Base-by-base conservation (phyloP, 1,140 invertebrate genomes). In the Vanessa atalanta region DNA sequence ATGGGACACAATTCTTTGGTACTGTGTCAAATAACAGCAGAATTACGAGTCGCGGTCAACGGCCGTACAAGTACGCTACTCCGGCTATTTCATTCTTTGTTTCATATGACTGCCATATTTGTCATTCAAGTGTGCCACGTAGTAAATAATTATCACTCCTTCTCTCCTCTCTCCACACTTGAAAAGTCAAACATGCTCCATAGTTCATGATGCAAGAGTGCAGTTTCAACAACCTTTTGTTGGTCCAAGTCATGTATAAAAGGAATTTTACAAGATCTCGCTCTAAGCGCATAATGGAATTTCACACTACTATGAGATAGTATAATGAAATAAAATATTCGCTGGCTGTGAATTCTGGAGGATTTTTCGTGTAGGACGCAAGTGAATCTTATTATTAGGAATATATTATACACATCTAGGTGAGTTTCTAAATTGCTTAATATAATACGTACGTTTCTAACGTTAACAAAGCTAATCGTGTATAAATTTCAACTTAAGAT, bases 21-120 rank as follows among this genome's bases (percentile, higher is more conserved):
- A 61, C 13, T 14, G 57, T 61, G 23, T 61, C 57, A 37, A 61
- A 61, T 31, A 61, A 14, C 57, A 61, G 57, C 14, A 12, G 31
- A 61, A 61, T 61, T 61, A 16, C 23, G 31, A 31, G 15, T 37
- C 23, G 4, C 57, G 57, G 57, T 61, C 57, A 12, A 61, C 57
- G 57, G 26, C 14, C 57, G 57, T 15, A 61, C 5, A 61, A 61
- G 57, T 37, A 3, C 15, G 6, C 65, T 31, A n/a, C 47, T 14
- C 61, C 12, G 63, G 47, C 63, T 47, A 65, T 65, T 65, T 48
- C 43, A 65, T 65, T 48, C 63, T 65, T 65, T 65, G 65, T 50
- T 51, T 66, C 65, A 50, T 31, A 51, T 65, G 63, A 47, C 63
- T 65, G 63, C 20, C 47, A 48, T 65, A 37, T 48, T 47, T 65